Evolutionary conservation across 2,113 vertebrate genomes (phyloP).

Genomic region (Petaurus breviceps): DNA sequence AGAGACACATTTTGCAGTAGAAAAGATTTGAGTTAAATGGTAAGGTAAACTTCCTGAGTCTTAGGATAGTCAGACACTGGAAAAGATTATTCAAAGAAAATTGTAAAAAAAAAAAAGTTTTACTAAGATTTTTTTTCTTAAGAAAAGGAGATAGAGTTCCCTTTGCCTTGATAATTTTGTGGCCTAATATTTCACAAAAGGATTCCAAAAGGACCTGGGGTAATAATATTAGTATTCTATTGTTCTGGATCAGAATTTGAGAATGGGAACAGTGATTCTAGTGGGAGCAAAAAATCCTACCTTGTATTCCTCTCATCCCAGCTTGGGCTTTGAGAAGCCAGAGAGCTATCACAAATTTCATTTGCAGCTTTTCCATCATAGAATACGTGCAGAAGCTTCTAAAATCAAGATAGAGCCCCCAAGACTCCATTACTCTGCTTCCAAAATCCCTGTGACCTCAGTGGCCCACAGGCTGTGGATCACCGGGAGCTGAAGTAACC

Average conservation of each 20-base stretch:
- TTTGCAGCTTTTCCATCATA: slow-evolving; percentile 28
- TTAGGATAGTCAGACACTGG: not conserved
- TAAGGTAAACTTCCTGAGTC: not conserved
- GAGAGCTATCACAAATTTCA: not conserved
- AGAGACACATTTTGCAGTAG: not conserved
- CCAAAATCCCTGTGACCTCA: slow-evolving; percentile 68
- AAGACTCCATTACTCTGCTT: slow-evolving; percentile 58
- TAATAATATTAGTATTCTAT: not conserved
- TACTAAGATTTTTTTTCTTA: not conserved
- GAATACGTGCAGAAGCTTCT: slow-evolving; percentile 52
- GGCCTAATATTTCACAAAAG: not conserved
- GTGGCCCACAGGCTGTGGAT: slow-evolving; percentile 27
- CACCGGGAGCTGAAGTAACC: slow-evolving; percentile 35
- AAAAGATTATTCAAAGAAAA: not conserved
- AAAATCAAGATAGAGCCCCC: not conserved
- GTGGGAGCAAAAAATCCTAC: not conserved
- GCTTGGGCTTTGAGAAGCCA: not conserved
- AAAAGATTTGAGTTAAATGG: not conserved
- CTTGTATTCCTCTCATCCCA: not conserved
- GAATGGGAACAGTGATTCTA: not conserved
- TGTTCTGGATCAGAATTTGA: not conserved
- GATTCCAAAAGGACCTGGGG: not conserved
- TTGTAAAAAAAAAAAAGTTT: not conserved
- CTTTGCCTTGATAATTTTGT: fast-evolving
- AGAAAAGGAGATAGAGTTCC: not conserved